These are phyloP conservation scores for Orchesella flavescens DNA, from an alignment of 2,888 invertebrate species.

Conservation along the genomic window DNA sequence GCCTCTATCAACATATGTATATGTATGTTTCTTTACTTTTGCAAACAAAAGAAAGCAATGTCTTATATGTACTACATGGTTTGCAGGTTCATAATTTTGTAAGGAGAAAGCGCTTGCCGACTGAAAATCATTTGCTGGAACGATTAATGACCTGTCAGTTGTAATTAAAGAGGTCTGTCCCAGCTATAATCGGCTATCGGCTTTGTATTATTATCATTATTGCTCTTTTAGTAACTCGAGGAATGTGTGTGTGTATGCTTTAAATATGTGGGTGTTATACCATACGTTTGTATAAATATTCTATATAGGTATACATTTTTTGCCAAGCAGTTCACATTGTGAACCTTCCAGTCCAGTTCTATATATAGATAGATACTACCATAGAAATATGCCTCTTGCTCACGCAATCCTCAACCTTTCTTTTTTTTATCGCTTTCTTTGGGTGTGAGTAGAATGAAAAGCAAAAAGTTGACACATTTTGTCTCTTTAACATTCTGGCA, in stretches of 20 bases:
- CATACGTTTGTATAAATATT: too few relatives aligned
- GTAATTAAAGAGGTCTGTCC: conserved; percentile 39
- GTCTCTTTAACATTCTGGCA: neutral
- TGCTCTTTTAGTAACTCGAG: too few relatives aligned
- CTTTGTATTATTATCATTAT: too few relatives aligned
- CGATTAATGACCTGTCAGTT: conserved; percentile 52
- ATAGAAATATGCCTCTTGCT: neutral
- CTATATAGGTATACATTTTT: too few relatives aligned
- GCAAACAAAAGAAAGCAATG: too few relatives aligned
- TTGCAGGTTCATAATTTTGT: too few relatives aligned
- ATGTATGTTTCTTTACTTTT: neutral
- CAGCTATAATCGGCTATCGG: too few relatives aligned
- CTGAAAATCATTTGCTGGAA: neutral
- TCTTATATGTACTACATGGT: too few relatives aligned
- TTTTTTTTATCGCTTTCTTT: neutral
- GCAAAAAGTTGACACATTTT: conserved; percentile 2
- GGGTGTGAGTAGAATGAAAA: neutral
- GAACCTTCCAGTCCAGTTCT: too few relatives aligned
- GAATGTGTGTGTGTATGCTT: neutral
- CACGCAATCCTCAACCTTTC: neutral
- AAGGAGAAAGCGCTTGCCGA: neutral
- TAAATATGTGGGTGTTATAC: too few relatives aligned
- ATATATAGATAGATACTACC: too few relatives aligned
- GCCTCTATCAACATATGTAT: neutral
- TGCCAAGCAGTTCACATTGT: too few relatives aligned